A percentile compares a stretch with the other conserved stretches of the same genome.
Evolutionary conservation across 37 sponge, comb jelly and placozoan species (phyloP).

Genomic region (Aphrocallistes beatrix): DNA sequence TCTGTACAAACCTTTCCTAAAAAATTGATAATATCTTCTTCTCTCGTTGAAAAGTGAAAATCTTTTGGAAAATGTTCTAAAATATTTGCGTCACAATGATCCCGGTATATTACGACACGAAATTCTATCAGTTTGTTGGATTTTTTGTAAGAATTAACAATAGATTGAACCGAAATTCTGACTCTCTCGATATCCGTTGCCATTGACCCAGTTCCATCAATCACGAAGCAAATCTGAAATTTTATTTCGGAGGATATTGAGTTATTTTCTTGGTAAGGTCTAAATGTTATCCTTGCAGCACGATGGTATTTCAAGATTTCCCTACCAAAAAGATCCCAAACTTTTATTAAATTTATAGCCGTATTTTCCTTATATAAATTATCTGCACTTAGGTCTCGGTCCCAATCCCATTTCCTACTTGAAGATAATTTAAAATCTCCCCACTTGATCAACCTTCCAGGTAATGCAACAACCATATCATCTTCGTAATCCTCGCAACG

Average conservation of each 20-base stretch:
- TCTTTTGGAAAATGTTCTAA: neutral
- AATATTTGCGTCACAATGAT: neutral
- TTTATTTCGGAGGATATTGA: neutral
- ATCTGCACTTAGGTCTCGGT: neutral
- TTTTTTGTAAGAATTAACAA: neutral
- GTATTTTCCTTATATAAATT: neutral
- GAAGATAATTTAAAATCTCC: neutral
- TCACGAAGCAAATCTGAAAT: conserved; percentile 4
- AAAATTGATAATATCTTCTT: neutral
- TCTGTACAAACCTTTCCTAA: neutral
- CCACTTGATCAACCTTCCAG: neutral
- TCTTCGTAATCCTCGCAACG: neutral
- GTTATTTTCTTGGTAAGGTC: neutral
- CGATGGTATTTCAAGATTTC: neutral
- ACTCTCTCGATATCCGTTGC: neutral
- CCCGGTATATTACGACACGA: neutral
- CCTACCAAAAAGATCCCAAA: neutral
- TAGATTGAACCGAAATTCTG: neutral
- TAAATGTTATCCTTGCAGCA: neutral
- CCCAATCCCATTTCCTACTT: neutral
- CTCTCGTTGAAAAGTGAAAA: neutral
- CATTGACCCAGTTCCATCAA: conserved; percentile 7
- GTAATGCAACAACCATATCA: neutral
- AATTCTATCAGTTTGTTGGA: neutral
- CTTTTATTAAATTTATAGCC: neutral